Evolutionary conservation across 2,797 vertebrate species (phyloP).

Genomic region (Semotilus atromaculatus): DNA sequence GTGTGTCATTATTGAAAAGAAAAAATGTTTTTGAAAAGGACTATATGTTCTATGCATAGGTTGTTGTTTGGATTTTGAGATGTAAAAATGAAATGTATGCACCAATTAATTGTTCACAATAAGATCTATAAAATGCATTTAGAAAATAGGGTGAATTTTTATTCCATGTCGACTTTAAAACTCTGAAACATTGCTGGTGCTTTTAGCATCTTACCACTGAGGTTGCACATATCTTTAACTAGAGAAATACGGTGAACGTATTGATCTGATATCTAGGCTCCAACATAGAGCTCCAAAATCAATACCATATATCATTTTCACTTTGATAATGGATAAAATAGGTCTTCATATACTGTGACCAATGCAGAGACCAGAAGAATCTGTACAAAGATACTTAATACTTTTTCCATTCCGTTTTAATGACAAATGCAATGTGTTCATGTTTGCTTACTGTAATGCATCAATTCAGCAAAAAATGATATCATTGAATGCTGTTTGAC

Average conservation of each 20-base stretch:
- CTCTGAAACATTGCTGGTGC: neutral
- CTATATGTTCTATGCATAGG: neutral
- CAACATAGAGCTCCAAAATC: slow-evolving; percentile 39
- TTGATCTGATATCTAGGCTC: slow-evolving; percentile 36
- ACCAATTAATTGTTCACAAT: neutral
- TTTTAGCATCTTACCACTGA: slow-evolving; percentile 8
- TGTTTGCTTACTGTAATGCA: slow-evolving; percentile 17
- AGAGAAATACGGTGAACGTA: slow-evolving; percentile 15
- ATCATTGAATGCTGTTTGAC: slow-evolving; percentile 6
- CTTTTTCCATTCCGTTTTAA: slow-evolving; percentile 12
- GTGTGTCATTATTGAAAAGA: neutral
- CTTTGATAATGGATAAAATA: slow-evolving; percentile 33
- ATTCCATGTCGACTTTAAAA: neutral
- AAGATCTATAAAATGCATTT: neutral
- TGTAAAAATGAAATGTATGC: neutral
- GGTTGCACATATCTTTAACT: slow-evolving; percentile 26
- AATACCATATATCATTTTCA: slow-evolving; percentile 51
- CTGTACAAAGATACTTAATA: slow-evolving; percentile 31
- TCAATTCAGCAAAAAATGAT: neutral
- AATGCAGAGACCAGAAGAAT: slow-evolving; percentile 14
- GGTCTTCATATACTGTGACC: slow-evolving; percentile 12
- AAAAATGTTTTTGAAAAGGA: neutral
- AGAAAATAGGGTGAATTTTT: neutral
- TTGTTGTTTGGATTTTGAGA: too few relatives aligned
- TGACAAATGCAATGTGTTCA: slow-evolving; percentile 2